Conservation (phyloP, 2,113 vertebrate genomes). For the Xiphophorus maculatus region DNA sequence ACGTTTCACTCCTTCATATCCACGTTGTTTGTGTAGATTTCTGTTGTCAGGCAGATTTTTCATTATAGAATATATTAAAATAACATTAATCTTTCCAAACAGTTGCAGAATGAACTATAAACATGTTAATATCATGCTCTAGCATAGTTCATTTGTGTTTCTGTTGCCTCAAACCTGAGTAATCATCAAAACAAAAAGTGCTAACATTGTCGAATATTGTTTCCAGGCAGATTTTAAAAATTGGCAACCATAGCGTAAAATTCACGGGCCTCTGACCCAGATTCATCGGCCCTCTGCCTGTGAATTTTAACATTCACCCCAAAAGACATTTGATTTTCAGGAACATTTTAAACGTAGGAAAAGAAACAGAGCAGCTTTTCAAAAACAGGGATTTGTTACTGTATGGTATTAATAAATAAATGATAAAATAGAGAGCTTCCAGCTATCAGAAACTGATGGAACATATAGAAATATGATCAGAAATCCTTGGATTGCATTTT, state of each 20-base stretch:
- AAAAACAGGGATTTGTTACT: no score
- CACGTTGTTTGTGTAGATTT: conserved; percentile 7
- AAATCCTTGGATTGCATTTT: no score
- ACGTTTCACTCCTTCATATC: neutral
- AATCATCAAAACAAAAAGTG: neutral
- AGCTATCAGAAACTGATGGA: no score
- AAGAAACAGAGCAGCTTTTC: no score
- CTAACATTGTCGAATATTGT: neutral
- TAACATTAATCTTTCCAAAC: neutral
- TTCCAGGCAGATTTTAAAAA: conserved; percentile 1
- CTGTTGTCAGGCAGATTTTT: conserved; percentile 44
- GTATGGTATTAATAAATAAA: no score
- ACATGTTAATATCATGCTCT: neutral
- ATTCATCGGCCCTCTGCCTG: neutral
- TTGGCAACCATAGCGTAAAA: conserved; percentile 1
- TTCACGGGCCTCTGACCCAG: conserved; percentile 5
- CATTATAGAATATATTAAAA: conserved; percentile 14
- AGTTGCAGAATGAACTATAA: neutral
- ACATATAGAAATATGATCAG: no score
- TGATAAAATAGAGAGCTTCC: no score
- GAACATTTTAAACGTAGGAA: no score
- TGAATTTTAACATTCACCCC: neutral
- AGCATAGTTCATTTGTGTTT: neutral
- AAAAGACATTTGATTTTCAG: neutral
- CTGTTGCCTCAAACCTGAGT: neutral